phyloP scores from a whole-genome alignment of 2,797 vertebrate species.

The Scolopax rusticola region DNA sequence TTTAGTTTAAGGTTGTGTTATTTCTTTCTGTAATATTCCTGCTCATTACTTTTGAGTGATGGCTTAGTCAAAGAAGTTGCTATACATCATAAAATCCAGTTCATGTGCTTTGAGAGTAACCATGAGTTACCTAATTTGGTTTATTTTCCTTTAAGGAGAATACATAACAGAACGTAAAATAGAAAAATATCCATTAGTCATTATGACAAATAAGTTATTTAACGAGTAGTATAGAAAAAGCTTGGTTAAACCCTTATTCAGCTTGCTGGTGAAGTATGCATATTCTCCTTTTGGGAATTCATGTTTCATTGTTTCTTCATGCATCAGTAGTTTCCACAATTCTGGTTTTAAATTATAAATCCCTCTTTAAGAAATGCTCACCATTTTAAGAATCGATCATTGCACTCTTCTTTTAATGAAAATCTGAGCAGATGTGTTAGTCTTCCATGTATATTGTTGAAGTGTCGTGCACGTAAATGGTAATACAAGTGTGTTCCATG shows the following conservation, averaged over 20 bases:
- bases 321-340: conserved; percentile 74
- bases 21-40: conserved; percentile 74
- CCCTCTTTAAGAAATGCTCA: conserved; percentile 74
- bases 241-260: conserved; percentile 74
- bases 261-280: conserved; percentile 73
- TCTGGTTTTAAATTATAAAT: conserved; percentile 74
- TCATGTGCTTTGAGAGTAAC: conserved; percentile 74
- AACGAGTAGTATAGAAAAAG: conserved; percentile 69
- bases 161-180: conserved; percentile 71
- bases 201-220: conserved; percentile 69
- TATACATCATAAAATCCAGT: conserved; percentile 79
- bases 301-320: conserved; percentile 74
- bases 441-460: conserved; percentile 66
- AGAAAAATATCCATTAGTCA: conserved; percentile 77
- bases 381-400: conserved; percentile 75
- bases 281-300: conserved; percentile 72
- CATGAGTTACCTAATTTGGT: conserved; percentile 76
- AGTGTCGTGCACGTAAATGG: conserved; percentile 63
- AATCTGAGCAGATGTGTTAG: conserved; percentile 63
- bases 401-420: conserved; percentile 68
- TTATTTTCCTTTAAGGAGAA: conserved; percentile 79
- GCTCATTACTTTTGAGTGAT: conserved; percentile 72
- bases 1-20: conserved; percentile 65
- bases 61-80: conserved; percentile 78
- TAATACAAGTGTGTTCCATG: conserved; percentile 60